phyloP scores from a whole-genome alignment of 2,888 invertebrate genomes.

The Myopa testacea region DNA sequence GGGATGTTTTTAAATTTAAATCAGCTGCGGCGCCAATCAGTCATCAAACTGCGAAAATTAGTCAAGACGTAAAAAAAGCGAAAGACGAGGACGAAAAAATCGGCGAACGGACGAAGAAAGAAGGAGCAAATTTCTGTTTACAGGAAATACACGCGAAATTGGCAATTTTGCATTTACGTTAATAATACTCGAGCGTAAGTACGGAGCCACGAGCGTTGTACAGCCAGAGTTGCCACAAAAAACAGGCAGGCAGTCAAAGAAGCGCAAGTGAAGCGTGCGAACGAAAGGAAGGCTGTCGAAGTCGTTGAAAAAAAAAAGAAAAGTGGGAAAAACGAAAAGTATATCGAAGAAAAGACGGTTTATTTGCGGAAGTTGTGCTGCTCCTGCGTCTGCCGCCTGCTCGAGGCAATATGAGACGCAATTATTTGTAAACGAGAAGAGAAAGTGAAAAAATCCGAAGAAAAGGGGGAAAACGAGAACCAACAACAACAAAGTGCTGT shows the following conservation, averaged over 20 bases:
- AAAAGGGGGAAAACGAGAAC: constrained; percentile 27
- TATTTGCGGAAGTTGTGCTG: constrained; percentile 34
- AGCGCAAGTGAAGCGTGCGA: constrained; percentile 25
- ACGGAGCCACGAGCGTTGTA: background rate
- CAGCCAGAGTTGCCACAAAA: constrained; percentile 33
- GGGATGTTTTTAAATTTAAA: background rate
- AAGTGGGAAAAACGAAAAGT: constrained; percentile 18
- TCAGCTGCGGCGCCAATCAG: too few relatives aligned
- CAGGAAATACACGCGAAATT: constrained; percentile 69
- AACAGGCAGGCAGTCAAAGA: background rate
- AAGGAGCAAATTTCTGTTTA: constrained; percentile 63
- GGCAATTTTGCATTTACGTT: constrained; percentile 69
- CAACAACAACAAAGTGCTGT: background rate
- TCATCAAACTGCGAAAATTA: constrained; percentile 6
- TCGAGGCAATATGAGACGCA: constrained; percentile 49
- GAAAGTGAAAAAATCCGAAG: constrained; percentile 41
- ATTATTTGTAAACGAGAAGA: constrained; percentile 67
- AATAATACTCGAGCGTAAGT: constrained; percentile 65
- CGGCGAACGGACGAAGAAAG: constrained; percentile 41
- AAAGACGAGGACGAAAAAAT: constrained; percentile 35
- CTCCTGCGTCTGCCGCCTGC: background rate
- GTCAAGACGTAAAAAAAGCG: constrained; percentile 19
- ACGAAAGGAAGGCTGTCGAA: constrained; percentile 51
- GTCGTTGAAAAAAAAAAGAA: constrained; percentile 42
- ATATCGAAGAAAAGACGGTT: constrained; percentile 37